Percentiles rank a stretch among this genome's conserved stretches.
Conservation (phyloP, 1,140 invertebrate species). For the Micrasema longulum region DNA sequence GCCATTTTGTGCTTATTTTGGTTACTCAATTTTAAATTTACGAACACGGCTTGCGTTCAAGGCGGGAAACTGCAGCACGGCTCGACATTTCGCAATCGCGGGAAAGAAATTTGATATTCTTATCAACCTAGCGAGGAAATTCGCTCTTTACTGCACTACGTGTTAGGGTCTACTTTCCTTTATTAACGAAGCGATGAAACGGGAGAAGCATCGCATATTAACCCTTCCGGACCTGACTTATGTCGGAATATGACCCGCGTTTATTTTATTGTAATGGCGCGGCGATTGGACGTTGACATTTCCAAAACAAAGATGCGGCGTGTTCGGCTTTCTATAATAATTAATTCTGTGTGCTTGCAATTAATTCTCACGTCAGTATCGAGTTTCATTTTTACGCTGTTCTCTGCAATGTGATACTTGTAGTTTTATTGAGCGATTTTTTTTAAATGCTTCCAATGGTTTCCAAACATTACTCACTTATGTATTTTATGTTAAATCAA, state of each 20-base stretch:
- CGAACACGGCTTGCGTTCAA: slow-evolving; percentile 13
- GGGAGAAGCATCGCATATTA: slow-evolving; percentile 22
- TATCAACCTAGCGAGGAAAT: slow-evolving; percentile 21
- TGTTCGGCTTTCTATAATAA: slow-evolving; percentile 32
- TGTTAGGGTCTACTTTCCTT: slow-evolving; percentile 13
- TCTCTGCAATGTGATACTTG: neutral
- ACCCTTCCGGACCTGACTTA: slow-evolving; percentile 27
- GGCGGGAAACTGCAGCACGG: slow-evolving; percentile 18
- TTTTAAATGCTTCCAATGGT: too few relatives aligned
- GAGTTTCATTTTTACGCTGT: slow-evolving; percentile 15
- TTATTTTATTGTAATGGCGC: slow-evolving; percentile 27
- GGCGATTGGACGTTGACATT: slow-evolving; percentile 25
- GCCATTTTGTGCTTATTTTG: slow-evolving; percentile 31
- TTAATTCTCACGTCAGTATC: slow-evolving; percentile 19
- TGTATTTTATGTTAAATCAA: too few relatives aligned
- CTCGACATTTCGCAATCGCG: slow-evolving; percentile 30
- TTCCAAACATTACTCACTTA: too few relatives aligned
- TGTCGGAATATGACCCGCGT: slow-evolving; percentile 28
- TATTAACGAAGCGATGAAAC: slow-evolving; percentile 13
- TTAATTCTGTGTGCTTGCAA: slow-evolving; percentile 25
- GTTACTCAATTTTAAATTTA: slow-evolving; percentile 36
- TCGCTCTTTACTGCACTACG: neutral
- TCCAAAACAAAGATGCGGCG: slow-evolving; percentile 26
- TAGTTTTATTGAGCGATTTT: too few relatives aligned
- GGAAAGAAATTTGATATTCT: slow-evolving; percentile 18